Conservation (phyloP, 2,888 invertebrate species). For the Busseola fusca region DNA sequence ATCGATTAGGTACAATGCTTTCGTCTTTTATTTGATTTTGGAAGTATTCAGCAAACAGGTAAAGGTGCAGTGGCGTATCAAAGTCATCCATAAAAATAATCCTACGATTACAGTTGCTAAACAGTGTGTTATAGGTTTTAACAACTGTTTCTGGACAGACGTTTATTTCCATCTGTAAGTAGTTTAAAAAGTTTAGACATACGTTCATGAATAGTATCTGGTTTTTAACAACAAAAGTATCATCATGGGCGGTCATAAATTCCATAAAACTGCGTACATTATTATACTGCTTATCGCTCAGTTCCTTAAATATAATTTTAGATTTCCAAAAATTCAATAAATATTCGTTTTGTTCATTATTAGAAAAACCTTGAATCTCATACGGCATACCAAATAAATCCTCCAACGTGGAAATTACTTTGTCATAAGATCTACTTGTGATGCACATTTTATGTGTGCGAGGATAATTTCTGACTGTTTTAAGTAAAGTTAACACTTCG, state of each 20-base stretch:
- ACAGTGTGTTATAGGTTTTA: constrained; percentile 9
- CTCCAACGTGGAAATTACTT: constrained; percentile 26
- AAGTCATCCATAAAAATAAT: neutral
- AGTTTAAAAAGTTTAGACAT: constrained; percentile 15
- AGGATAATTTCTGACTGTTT: constrained; percentile 8
- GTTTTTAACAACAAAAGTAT: neutral
- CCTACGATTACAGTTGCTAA: neutral
- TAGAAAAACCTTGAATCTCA: constrained; percentile 26
- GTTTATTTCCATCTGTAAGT: constrained; percentile 17
- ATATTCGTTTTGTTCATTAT: constrained; percentile 31
- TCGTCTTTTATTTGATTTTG: constrained; percentile 21
- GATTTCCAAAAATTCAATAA: constrained; percentile 36
- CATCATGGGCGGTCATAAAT: constrained; percentile 13
- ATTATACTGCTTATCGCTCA: constrained; percentile 24
- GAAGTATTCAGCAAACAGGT: constrained; percentile 40
- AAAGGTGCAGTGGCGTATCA: constrained; percentile 41
- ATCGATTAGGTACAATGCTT: constrained; percentile 6
- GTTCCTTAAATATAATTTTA: constrained; percentile 28
- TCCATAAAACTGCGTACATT: constrained; percentile 40
- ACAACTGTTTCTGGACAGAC: constrained; percentile 2
- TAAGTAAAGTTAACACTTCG: constrained; percentile 33
- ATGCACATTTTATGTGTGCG: constrained; percentile 47
- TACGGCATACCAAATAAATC: constrained; percentile 19
- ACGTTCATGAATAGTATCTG: constrained; percentile 11
- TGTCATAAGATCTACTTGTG: constrained; percentile 54